A percentile compares a stretch with the other conserved stretches of the same genome.
Evolutionary conservation across 2,797 vertebrate species (phyloP).

Genomic region (Trachurus trachurus): DNA sequence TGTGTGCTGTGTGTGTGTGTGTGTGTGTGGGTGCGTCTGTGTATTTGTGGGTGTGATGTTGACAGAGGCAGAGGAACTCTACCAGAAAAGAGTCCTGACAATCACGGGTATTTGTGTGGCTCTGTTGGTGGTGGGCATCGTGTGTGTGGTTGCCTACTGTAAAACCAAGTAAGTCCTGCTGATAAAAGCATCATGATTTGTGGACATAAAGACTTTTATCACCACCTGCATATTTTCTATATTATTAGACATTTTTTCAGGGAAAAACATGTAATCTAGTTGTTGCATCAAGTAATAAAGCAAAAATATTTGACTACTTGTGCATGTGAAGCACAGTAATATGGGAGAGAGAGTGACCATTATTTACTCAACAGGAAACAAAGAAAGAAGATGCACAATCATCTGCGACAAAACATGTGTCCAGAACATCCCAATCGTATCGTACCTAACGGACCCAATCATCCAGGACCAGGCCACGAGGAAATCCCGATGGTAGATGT

Average conservation of each 20-base stretch:
- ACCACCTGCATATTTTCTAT: conserved; percentile 2
- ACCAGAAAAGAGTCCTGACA: conserved; percentile 99
- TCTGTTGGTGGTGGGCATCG: conserved; percentile 97
- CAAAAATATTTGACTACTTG: background rate
- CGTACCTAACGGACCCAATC: conserved; percentile 95
- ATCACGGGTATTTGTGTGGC: conserved; percentile 99
- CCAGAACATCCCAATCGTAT: conserved; percentile 95
- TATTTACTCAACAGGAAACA: conserved; percentile 89
- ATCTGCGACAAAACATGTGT: conserved; percentile 97
- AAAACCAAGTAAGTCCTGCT: conserved; percentile 97
- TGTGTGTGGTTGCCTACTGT: conserved; percentile 98
- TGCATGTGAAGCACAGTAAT: background rate
- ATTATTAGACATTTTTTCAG: background rate
- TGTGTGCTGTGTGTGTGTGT: conserved; percentile 56
- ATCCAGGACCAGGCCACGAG: conserved; percentile 95
- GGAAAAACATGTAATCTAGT: background rate
- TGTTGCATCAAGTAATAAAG: background rate
- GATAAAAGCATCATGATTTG: conserved; percentile 18
- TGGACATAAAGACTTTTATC: conserved; percentile 1
- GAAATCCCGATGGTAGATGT: conserved; percentile 98
- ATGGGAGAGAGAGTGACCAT: conserved; percentile 17
- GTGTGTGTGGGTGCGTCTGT: conserved; percentile 54
- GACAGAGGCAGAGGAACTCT: conserved; percentile 97
- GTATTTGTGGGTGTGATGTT: conserved; percentile 68
- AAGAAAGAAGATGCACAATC: conserved; percentile 98